A percentile compares a stretch with the other conserved stretches of the same genome.
Evolutionary conservation across 2,113 vertebrate genomes (phyloP).

Genomic region (Chamaetylas fuelleborni): DNA sequence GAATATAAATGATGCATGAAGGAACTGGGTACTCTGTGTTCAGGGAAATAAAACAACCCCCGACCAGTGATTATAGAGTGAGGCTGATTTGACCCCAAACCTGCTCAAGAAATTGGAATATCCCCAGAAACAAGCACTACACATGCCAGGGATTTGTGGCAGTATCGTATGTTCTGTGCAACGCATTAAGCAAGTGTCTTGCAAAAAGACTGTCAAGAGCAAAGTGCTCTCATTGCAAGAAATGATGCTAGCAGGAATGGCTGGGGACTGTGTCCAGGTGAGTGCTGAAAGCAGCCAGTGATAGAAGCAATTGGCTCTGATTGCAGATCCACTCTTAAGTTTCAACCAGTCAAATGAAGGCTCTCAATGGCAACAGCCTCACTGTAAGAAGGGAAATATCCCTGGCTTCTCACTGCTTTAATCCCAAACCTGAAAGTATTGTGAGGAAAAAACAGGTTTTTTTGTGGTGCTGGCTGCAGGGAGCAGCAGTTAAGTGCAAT

Average conservation of each 20-base stretch:
- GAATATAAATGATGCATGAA: conserved; percentile 56
- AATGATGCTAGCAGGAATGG: not conserved
- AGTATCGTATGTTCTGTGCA: not conserved
- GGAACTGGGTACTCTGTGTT: not conserved
- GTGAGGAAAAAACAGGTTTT: not conserved
- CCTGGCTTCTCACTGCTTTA: not conserved
- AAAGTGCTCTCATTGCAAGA: not conserved
- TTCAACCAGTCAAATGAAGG: not conserved
- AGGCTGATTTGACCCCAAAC: conserved; percentile 8
- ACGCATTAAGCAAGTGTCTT: not conserved
- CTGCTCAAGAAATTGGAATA: not conserved
- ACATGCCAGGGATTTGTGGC: not conserved
- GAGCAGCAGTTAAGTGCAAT: not conserved
- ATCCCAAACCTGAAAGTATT: not conserved
- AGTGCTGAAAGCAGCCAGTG: not conserved
- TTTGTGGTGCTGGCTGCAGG: not conserved
- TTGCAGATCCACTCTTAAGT: not conserved
- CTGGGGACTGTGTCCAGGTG: not conserved
- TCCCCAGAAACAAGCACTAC: not conserved
- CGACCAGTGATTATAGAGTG: not conserved
- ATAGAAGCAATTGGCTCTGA: not conserved
- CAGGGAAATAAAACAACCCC: conserved; percentile 46
- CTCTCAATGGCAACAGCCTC: not conserved
- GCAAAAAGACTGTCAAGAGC: not conserved
- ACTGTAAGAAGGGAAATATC: not conserved